A percentile compares a stretch with the other conserved stretches of the same genome.
Evolutionary conservation across 2,113 vertebrate genomes (phyloP).

Genomic region (Hyla sarda): DNA sequence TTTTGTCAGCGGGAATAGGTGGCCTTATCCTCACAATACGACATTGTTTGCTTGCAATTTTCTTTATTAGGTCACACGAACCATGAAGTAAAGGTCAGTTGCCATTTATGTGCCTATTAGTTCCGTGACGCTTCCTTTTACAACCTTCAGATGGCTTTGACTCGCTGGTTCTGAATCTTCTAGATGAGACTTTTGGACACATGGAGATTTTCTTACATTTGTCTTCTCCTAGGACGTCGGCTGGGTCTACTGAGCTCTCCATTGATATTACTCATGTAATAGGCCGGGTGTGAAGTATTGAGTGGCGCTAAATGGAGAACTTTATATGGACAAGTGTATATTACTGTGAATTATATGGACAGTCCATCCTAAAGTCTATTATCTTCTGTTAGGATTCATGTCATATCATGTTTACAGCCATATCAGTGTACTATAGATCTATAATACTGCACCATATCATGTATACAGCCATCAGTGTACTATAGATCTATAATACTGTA

Average conservation of each 20-base stretch:
- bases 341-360: background rate
- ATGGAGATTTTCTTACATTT: background rate
- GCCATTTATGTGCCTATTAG: slow-evolving; percentile 82
- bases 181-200: background rate
- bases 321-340: background rate
- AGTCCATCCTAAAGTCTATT: background rate
- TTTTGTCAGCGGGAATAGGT: slow-evolving; percentile 62
- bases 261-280: background rate
- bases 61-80: slow-evolving; percentile 75
- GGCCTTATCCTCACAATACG: slow-evolving; percentile 72
- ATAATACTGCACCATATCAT: background rate
- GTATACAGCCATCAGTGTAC: too few relatives aligned
- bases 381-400: background rate
- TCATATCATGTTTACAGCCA: background rate
- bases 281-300: background rate
- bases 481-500: too few relatives aligned
- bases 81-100: slow-evolving; percentile 79
- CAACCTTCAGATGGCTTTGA: slow-evolving; percentile 67
- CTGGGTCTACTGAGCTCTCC: background rate
- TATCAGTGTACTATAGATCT: too few relatives aligned
- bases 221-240: background rate
- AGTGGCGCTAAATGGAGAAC: background rate
- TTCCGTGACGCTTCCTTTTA: slow-evolving; percentile 72
- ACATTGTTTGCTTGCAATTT: slow-evolving; percentile 73
- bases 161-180: slow-evolving; percentile 59